A percentile compares a stretch with the other conserved stretches of the same genome.
Conservation (phyloP, 2,888 invertebrate species). For the Petrolisthes cinctipes region DNA sequence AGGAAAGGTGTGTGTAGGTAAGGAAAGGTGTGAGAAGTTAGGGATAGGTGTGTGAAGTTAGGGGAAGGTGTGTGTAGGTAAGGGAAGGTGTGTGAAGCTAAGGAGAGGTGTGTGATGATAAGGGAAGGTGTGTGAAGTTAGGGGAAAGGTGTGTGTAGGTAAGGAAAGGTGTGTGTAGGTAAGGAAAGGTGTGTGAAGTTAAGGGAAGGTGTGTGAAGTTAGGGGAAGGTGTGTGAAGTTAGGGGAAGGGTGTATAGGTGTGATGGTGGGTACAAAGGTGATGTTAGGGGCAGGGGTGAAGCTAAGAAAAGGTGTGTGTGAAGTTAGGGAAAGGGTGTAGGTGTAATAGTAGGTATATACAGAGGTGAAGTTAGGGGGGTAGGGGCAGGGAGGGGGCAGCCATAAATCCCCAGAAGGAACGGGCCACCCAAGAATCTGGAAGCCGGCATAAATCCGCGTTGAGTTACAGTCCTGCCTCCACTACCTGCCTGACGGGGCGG, state of each 20-base stretch:
- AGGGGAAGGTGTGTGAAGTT: neutral
- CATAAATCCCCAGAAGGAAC: constrained; percentile 55
- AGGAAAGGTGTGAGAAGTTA: neutral
- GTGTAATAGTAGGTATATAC: neutral
- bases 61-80: neutral
- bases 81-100: neutral
- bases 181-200: neutral
- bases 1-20: neutral
- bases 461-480: constrained; percentile 49
- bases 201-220: neutral
- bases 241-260: neutral
- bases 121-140: neutral
- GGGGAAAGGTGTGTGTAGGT: neutral
- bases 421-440: constrained; percentile 58
- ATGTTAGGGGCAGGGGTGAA: neutral
- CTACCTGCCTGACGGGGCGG: constrained; percentile 52
- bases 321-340: neutral
- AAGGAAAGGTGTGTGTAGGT: neutral
- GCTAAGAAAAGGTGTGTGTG: neutral
- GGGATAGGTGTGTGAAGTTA: neutral
- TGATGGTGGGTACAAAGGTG: neutral
- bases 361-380: neutral
- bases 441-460: constrained; percentile 59
- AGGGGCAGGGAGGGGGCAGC: constrained; percentile 2
- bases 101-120: neutral